These are phyloP conservation scores for Oreochromis grahami DNA, from an alignment of 2,797 vertebrate genomes.

Conservation along the genomic window DNA sequence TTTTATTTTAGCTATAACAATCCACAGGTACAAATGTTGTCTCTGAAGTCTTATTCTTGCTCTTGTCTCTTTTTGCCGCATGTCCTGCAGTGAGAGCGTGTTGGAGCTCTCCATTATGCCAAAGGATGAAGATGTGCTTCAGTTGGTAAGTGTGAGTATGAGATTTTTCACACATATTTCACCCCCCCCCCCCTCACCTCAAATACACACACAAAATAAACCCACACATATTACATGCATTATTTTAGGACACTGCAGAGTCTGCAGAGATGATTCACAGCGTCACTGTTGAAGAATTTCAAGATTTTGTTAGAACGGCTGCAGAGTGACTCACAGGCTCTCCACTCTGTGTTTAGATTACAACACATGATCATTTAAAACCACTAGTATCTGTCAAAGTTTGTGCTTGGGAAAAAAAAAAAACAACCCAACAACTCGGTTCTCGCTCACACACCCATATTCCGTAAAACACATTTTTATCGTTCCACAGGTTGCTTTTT, in stretches of 20 bases:
- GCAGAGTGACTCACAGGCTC: slow-evolving; percentile 43
- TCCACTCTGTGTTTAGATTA: slow-evolving; percentile 46
- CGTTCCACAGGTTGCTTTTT: slow-evolving; percentile 53
- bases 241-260: background rate
- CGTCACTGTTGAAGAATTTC: slow-evolving; percentile 45
- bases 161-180: slow-evolving; percentile 27
- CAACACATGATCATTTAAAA: slow-evolving; percentile 31
- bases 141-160: slow-evolving; percentile 86
- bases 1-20: background rate
- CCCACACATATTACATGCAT: background rate
- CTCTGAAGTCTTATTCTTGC: background rate
- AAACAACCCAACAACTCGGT: background rate
- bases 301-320: slow-evolving; percentile 18
- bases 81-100: slow-evolving; percentile 81
- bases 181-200: background rate
- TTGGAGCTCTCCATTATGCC: slow-evolving; percentile 98
- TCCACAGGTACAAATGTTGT: background rate
- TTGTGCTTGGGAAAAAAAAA: background rate
- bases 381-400: background rate
- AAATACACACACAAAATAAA: background rate
- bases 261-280: background rate
- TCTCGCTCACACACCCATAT: slow-evolving; percentile 40
- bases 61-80: background rate
- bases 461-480: slow-evolving; percentile 45
- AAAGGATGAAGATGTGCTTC: slow-evolving; percentile 95